Percentiles rank a stretch among this genome's conserved stretches.
Conservation (phyloP, 2,888 invertebrate genomes). For the Xestia ashworthii region DNA sequence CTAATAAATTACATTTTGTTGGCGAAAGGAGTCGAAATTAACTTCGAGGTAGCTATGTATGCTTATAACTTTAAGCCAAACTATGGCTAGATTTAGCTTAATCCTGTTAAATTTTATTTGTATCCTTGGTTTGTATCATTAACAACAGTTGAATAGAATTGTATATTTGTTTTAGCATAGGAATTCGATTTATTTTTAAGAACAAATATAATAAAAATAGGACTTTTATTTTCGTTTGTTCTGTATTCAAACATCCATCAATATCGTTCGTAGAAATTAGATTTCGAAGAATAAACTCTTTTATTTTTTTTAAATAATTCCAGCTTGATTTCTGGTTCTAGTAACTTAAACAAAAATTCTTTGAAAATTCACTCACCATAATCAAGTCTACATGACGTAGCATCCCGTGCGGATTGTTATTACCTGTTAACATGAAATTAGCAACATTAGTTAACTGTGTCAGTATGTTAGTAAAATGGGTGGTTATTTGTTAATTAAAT, state of each 20-base stretch:
- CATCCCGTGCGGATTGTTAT: constrained; percentile 56
- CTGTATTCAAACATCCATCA: background rate
- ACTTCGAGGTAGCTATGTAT: background rate
- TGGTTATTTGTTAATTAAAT: constrained; percentile 17
- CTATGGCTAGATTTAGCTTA: background rate
- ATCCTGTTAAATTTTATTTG: background rate
- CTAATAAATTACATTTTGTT: constrained; percentile 82
- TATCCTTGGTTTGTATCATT: background rate
- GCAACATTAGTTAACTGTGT: constrained; percentile 39
- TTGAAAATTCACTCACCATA: constrained; percentile 54
- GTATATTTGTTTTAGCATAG: background rate
- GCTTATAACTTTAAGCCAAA: background rate
- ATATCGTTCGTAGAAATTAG: background rate
- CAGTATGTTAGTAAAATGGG: constrained; percentile 21
- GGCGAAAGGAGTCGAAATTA: background rate
- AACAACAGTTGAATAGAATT: background rate
- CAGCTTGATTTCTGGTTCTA: background rate
- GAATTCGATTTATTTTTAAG: background rate
- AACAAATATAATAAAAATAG: background rate
- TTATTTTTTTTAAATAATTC: background rate
- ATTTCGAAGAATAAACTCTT: background rate
- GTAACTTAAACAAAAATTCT: background rate
- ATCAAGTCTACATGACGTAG: constrained; percentile 39
- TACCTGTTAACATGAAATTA: constrained; percentile 62
- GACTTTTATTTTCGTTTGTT: background rate